Conservation (phyloP, 2,797 vertebrate species). For the Etheostoma perlongum region DNA sequence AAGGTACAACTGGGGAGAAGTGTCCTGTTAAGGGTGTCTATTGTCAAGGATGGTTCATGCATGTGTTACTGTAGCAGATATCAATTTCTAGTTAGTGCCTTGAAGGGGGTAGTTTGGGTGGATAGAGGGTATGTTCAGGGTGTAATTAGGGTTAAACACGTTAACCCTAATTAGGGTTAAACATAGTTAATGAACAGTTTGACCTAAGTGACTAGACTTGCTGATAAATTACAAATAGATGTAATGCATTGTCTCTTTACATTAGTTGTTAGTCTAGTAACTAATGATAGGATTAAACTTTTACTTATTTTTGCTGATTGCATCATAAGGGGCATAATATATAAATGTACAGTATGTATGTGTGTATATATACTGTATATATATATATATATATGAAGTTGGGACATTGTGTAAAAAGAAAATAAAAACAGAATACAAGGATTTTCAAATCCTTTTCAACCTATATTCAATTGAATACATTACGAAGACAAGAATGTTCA, state of each 20-base stretch:
- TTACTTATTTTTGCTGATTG: not conserved
- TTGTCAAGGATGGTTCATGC: slow-evolving; percentile 33
- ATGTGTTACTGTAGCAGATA: slow-evolving; percentile 42
- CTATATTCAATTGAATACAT: too few species aligned
- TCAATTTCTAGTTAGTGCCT: slow-evolving; percentile 49
- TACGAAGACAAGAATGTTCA: too few species aligned
- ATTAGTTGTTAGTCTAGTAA: not conserved
- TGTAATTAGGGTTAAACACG: slow-evolving; percentile 38
- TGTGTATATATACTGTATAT: too few species aligned
- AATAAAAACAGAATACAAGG: too few species aligned
- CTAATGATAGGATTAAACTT: not conserved
- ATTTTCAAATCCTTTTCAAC: too few species aligned
- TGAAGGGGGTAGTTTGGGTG: slow-evolving; percentile 23
- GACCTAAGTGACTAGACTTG: not conserved
- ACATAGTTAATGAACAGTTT: slow-evolving; percentile 12
- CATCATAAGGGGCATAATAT: too few species aligned
- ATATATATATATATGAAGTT: too few species aligned
- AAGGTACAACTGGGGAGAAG: slow-evolving; percentile 40
- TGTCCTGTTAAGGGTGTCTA: slow-evolving; percentile 36
- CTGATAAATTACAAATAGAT: not conserved
- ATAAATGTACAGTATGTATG: too few species aligned
- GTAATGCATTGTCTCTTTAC: not conserved
- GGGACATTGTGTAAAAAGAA: too few species aligned
- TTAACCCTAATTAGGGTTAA: not conserved
- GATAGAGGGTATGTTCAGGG: not conserved